Evolutionary conservation across 2,797 vertebrate genomes (phyloP).

Genomic region (Paramormyrops hopkinsi): DNA sequence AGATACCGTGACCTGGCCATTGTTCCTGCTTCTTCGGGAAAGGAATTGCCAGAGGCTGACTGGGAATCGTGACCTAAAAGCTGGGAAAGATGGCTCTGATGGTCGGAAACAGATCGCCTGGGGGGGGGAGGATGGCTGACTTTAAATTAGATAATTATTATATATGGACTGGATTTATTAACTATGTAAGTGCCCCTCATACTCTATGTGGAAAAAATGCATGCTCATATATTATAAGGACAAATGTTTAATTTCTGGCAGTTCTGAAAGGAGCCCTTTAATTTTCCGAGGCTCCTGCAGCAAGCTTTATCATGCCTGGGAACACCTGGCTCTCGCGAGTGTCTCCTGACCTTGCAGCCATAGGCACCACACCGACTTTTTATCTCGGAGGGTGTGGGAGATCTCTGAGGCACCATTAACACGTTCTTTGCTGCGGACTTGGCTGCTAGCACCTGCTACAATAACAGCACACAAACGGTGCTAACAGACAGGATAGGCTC

Average conservation of each 20-base stretch:
- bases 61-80: not conserved
- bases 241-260: constrained; percentile 57
- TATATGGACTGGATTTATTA: constrained; percentile 66
- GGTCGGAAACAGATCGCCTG: constrained; percentile 26
- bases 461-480: not conserved
- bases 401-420: constrained; percentile 9
- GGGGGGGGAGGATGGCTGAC: constrained; percentile 37
- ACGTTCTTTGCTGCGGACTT: not conserved
- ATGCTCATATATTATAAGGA: constrained; percentile 66
- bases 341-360: constrained; percentile 46
- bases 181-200: constrained; percentile 45
- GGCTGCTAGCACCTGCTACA: not conserved
- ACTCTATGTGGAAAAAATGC: constrained; percentile 58
- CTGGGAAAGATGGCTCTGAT: constrained; percentile 1
- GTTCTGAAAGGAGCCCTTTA: constrained; percentile 63
- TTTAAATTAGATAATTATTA: constrained; percentile 51
- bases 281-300: constrained; percentile 66
- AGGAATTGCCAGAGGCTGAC: constrained; percentile 18
- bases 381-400: constrained; percentile 33
- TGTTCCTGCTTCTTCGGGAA: not conserved
- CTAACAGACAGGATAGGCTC: not conserved
- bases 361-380: constrained; percentile 40
- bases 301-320: constrained; percentile 71
- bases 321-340: constrained; percentile 68
- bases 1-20: not conserved